Percentiles rank a stretch among this genome's conserved stretches.
Conservation (phyloP, 2,113 vertebrate genomes). For the Oceanites oceanicus region DNA sequence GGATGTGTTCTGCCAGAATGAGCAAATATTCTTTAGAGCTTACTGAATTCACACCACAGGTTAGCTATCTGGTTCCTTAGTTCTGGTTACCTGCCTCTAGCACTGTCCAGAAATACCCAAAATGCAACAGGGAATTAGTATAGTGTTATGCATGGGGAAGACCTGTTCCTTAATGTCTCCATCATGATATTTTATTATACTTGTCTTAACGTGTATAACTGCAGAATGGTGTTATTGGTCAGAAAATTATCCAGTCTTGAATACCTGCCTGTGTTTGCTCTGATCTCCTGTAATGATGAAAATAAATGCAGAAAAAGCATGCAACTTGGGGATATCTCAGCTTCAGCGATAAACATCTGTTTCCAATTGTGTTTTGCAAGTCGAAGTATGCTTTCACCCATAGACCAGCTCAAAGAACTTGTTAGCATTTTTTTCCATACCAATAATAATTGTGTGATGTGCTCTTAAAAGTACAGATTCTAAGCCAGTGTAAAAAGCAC, state of each 20-base stretch:
- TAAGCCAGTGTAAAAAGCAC: background rate
- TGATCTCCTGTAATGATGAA: background rate
- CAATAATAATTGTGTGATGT: background rate
- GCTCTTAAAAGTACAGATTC: background rate
- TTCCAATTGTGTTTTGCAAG: background rate
- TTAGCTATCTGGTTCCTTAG: background rate
- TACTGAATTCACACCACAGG: background rate
- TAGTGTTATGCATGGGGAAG: background rate
- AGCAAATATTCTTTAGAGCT: background rate
- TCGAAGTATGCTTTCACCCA: background rate
- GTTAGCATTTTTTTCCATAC: background rate
- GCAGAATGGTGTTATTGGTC: background rate
- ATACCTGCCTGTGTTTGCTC: background rate
- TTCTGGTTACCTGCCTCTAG: background rate
- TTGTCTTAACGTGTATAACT: background rate
- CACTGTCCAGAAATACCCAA: background rate
- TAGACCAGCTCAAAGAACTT: background rate
- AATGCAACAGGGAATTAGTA: background rate
- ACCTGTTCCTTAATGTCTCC: background rate
- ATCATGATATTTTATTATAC: background rate
- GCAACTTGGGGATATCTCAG: background rate
- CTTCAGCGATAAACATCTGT: background rate
- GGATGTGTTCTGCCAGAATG: background rate
- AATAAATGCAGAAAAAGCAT: background rate
- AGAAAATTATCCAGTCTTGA: background rate